phyloP scores from a whole-genome alignment of 2,888 invertebrate genomes.

The Anthoptus insignis region DNA sequence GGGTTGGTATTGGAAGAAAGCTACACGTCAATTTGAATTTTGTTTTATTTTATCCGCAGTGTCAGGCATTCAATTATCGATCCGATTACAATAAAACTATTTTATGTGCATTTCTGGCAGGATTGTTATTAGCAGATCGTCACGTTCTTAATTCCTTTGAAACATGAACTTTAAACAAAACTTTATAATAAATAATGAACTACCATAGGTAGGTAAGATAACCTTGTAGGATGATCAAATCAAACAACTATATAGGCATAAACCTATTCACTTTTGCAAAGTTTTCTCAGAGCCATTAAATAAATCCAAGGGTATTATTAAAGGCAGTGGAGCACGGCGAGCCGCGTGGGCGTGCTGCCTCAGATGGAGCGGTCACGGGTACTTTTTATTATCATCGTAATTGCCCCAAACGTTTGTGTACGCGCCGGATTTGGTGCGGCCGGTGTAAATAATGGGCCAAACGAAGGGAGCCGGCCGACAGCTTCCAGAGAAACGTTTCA shows the following conservation, averaged over 20 bases:
- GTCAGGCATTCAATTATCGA: too few relatives aligned
- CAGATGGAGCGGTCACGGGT: constrained; percentile 51
- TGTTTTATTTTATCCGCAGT: too few relatives aligned
- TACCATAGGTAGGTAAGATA: too few relatives aligned
- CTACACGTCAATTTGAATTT: too few relatives aligned
- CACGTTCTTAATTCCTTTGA: background rate
- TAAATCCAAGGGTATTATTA: constrained; percentile 30
- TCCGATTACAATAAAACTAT: too few relatives aligned
- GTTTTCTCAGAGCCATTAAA: constrained; percentile 21
- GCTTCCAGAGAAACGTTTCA: constrained; percentile 9
- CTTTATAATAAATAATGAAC: too few relatives aligned
- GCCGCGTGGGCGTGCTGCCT: constrained; percentile 46
- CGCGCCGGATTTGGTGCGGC: constrained; percentile 12
- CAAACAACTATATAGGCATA: background rate
- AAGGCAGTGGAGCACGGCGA: constrained; percentile 45
- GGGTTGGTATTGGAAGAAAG: too few relatives aligned
- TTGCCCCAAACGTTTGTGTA: constrained; percentile 19
- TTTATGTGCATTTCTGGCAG: too few relatives aligned
- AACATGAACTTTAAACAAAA: too few relatives aligned
- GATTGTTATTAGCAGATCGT: too few relatives aligned
- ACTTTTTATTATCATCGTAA: constrained; percentile 24
- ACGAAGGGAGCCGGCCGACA: constrained; percentile 1
- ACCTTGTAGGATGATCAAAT: too few relatives aligned
- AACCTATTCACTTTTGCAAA: constrained; percentile 7
- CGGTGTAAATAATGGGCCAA: constrained; percentile 14